Percentiles rank a stretch among this genome's conserved stretches.
These are phyloP conservation scores for Auanema freiburgensis DNA, from an alignment of 2,888 invertebrate species.

Conservation along the genomic window DNA sequence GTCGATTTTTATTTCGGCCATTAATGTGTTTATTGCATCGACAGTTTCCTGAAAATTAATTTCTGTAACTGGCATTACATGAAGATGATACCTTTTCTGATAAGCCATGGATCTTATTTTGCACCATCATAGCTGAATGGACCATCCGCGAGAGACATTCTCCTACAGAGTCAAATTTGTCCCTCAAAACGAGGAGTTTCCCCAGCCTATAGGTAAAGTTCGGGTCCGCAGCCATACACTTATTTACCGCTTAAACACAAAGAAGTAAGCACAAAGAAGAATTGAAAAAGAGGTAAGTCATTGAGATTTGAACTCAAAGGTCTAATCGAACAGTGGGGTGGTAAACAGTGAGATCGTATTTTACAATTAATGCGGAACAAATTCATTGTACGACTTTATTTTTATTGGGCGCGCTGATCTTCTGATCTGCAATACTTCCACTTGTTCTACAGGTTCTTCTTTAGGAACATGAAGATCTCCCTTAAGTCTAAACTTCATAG, in stretches of 20 bases:
- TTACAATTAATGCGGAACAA: slow-evolving; percentile 1
- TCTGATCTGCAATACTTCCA: slow-evolving; percentile 7
- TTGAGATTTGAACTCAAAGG: neutral
- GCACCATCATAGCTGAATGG: slow-evolving; percentile 20
- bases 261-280: neutral
- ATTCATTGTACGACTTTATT: slow-evolving; percentile 14
- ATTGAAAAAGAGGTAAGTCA: neutral
- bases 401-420: slow-evolving; percentile 9
- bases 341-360: neutral
- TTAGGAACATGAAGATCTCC: neutral
- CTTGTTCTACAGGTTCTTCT: slow-evolving; percentile 7
- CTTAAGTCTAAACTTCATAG: neutral
- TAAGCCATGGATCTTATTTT: slow-evolving; percentile 20
- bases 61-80: neutral
- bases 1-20: slow-evolving; percentile 9
- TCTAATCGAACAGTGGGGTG: slow-evolving; percentile 1
- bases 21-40: slow-evolving; percentile 27
- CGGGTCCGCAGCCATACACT: slow-evolving; percentile 15
- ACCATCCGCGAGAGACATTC: slow-evolving; percentile 19
- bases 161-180: slow-evolving; percentile 14
- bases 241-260: neutral
- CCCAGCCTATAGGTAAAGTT: slow-evolving; percentile 9
- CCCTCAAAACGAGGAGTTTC: slow-evolving; percentile 10
- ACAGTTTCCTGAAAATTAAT: slow-evolving; percentile 27
- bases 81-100: slow-evolving; percentile 29